phyloP scores from a whole-genome alignment of 2,797 vertebrate species.

The Aplochiton taeniatus region DNA sequence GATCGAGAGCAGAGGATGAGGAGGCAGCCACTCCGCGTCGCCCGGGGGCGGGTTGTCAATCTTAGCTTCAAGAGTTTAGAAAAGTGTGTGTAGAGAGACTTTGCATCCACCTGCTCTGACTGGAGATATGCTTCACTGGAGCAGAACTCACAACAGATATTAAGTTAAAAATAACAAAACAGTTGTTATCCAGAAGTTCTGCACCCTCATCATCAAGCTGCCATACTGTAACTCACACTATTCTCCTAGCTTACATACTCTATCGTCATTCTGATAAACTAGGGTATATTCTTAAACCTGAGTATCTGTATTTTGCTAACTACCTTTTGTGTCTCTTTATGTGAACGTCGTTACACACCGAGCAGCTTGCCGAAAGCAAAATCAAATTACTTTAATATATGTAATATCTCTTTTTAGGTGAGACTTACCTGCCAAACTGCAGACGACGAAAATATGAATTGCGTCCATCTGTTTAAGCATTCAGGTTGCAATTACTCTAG shows the following conservation, averaged over 20 bases:
- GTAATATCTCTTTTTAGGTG: neutral
- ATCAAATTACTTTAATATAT: no score
- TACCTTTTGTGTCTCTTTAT: no score
- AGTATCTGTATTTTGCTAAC: no score
- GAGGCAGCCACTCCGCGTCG: neutral
- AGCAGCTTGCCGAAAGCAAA: no score
- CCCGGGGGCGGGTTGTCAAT: no score
- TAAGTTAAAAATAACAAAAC: conserved; percentile 1
- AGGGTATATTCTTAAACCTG: no score
- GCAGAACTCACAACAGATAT: conserved; percentile 45
- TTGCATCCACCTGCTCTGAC: conserved; percentile 51
- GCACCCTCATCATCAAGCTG: no score
- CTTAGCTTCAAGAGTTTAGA: neutral
- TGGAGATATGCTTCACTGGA: conserved; percentile 71
- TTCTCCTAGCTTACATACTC: no score
- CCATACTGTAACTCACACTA: no score
- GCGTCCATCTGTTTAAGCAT: conserved; percentile 34
- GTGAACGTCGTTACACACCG: no score
- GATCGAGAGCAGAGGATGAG: conserved; percentile 12
- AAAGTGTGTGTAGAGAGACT: neutral
- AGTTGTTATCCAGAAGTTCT: neutral
- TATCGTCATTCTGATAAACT: no score
- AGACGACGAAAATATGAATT: conserved; percentile 43
- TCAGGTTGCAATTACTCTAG: neutral
- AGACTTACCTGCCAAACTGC: conserved; percentile 52